Percentiles rank a stretch among this genome's conserved stretches.
Conservation (phyloP, 2,888 invertebrate genomes). For the Rhingia campestris region DNA sequence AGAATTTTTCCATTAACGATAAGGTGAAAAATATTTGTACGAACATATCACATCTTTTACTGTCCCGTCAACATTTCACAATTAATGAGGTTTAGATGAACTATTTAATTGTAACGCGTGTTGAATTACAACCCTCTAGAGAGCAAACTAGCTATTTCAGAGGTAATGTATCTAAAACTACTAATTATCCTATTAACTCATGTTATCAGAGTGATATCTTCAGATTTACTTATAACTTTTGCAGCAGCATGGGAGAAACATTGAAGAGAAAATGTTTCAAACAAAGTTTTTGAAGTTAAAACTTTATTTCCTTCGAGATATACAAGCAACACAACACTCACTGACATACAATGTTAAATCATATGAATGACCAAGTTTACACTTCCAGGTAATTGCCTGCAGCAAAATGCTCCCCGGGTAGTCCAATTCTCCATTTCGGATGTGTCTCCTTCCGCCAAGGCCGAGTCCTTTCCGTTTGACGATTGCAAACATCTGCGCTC, state of each 20-base stretch:
- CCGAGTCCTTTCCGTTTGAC: neutral
- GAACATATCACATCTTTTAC: too few species aligned
- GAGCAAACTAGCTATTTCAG: too few species aligned
- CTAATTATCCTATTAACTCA: too few species aligned
- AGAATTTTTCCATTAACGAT: neutral
- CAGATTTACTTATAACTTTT: too few species aligned
- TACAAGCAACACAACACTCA: neutral
- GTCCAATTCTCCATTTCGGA: neutral
- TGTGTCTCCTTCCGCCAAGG: neutral
- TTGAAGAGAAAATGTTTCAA: neutral
- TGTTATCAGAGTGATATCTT: too few species aligned
- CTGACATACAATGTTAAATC: neutral
- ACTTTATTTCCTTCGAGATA: neutral
- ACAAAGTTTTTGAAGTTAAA: neutral
- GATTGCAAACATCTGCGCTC: constrained; percentile 5
- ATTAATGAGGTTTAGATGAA: too few species aligned
- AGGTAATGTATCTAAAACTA: too few species aligned
- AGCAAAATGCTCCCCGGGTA: neutral
- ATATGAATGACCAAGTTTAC: constrained; percentile 1
- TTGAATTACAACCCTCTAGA: too few species aligned
- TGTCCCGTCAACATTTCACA: too few species aligned
- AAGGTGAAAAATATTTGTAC: too few species aligned
- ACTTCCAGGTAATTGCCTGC: constrained; percentile 1
- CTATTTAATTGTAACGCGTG: too few species aligned
- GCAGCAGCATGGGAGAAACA: too few species aligned